Base-by-base conservation (phyloP, 2,888 invertebrate genomes). In the Loripinus fragilis region DNA sequence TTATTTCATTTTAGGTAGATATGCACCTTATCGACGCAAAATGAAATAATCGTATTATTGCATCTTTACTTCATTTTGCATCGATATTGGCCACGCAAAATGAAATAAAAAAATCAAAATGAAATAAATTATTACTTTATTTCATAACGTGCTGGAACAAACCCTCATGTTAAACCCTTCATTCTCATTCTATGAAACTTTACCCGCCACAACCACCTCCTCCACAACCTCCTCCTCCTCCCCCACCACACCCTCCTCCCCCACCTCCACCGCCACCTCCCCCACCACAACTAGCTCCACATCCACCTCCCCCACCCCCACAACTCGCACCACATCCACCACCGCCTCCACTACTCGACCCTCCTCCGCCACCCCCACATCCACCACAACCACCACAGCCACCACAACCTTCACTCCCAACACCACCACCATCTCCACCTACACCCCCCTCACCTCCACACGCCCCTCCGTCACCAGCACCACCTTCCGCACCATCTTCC, bases 261-360 rank as follows among this genome's bases (percentile, higher is more conserved):
- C 64, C 15, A 23, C 17, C 65, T 3, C 65, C 65, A 42, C 67
- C 41, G 2, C 20, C 42, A 42, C 23, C 25, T 25, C 67, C 41
- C n/a, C 67, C 67, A 8, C 75, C 74, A 35, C 25, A 68, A 2
- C 50, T 50, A 12, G 65, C 76, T 7, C 52, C 38, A 28, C 50
- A 69, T 17, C 71, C 74, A 20, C 55, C 71, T 10, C 38, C 17
- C 28, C 66, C 74, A 0, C 74, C 71, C 8, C 78, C 71, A 5
- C 64, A 23, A n/a, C 28, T 28, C 3, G 7, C 52, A 25, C 28
- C 25, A 52, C 3, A 2, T 12, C 52, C 52, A 52, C 52, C 52
- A 25, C 52, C 25, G 5, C 52, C 52, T 2, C 25, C n/a, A 3
- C 52, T 28, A n/a, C 5, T 3, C 3, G 5, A 3, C 3, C 15